These are phyloP conservation scores for Atractosteus spatula DNA, from an alignment of 2,113 vertebrate genomes.

Conservation along the genomic window DNA sequence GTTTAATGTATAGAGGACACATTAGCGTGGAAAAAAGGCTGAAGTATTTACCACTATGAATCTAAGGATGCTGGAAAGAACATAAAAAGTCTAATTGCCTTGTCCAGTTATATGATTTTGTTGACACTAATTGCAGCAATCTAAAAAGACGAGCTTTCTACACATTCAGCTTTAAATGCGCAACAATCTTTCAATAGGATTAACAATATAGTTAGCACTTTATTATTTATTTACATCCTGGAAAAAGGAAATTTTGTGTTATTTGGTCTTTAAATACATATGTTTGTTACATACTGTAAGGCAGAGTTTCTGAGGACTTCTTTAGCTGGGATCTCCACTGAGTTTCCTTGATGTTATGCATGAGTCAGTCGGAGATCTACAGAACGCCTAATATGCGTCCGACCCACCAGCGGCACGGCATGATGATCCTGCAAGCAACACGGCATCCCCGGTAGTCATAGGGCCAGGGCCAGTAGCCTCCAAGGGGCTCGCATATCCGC, in stretches of 20 bases:
- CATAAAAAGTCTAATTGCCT: not conserved
- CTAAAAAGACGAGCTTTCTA: constrained; percentile 1
- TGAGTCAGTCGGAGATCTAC: constrained; percentile 37
- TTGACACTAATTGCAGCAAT: not conserved
- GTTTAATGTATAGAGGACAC: not conserved
- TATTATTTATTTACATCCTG: constrained; percentile 42
- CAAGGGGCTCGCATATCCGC: constrained; percentile 84
- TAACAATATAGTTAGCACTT: constrained; percentile 17
- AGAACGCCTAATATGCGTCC: constrained; percentile 86
- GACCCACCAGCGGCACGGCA: constrained; percentile 96
- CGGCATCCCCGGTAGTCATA: constrained; percentile 88
- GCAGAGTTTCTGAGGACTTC: not conserved
- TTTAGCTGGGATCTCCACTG: constrained; percentile 25
- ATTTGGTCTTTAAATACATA: constrained; percentile 21
- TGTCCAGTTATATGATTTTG: not conserved
- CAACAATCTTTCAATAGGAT: not conserved
- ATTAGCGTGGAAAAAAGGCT: not conserved
- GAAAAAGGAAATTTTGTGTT: constrained; percentile 35
- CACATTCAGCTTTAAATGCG: not conserved
- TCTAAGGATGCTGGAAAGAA: not conserved
- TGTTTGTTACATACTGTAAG: not conserved
- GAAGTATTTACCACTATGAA: not conserved
- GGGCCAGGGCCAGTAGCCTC: constrained; percentile 82
- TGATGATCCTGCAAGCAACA: constrained; percentile 80
- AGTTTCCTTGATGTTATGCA: constrained; percentile 8